Percentiles rank a stretch among this genome's conserved stretches.
phyloP scores from a whole-genome alignment of 2,113 vertebrate species.

The Jaculus jaculus region DNA sequence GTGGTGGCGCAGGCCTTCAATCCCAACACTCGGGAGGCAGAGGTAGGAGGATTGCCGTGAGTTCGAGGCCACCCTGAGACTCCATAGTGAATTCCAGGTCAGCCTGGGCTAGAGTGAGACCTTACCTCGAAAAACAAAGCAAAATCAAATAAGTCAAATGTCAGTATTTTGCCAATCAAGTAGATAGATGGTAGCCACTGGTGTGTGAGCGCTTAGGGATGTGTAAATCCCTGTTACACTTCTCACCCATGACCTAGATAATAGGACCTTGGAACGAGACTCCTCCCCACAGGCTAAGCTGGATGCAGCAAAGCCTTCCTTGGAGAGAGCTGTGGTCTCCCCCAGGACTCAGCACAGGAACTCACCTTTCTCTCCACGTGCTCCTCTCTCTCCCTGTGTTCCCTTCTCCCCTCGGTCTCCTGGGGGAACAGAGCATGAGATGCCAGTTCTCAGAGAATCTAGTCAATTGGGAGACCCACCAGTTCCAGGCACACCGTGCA shows the following conservation, averaged over 20 bases:
- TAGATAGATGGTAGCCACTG: rapidly evolving
- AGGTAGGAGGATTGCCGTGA: no score
- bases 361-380: conserved; percentile 47
- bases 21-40: no score
- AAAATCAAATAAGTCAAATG: no score
- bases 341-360: rapidly evolving
- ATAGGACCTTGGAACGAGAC: background rate
- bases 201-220: background rate
- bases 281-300: rapidly evolving
- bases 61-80: no score
- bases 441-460: rapidly evolving
- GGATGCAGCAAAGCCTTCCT: background rate
- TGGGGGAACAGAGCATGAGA: background rate
- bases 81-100: no score
- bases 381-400: background rate
- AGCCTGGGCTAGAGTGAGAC: no score
- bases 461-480: rapidly evolving
- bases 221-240: background rate
- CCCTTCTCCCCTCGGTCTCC: conserved; percentile 44
- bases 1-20: no score
- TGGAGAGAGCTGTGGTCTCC: rapidly evolving
- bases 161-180: no score
- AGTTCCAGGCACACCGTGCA: no score
- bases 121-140: no score
- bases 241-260: background rate